Evolutionary conservation across 2,113 vertebrate genomes (phyloP).

Genomic region (Lasiurus borealis): DNA sequence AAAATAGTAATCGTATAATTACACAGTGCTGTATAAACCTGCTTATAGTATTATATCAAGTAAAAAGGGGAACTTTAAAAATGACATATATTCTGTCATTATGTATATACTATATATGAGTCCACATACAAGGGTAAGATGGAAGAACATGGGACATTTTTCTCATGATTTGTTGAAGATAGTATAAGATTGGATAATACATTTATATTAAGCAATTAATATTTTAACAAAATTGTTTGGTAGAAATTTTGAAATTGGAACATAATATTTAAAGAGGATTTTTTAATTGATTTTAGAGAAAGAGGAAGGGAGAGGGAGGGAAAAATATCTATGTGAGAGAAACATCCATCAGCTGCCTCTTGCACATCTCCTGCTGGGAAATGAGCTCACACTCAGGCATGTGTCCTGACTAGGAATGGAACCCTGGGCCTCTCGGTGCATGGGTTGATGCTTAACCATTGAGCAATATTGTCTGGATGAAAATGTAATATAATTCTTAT

Average conservation of each 20-base stretch:
- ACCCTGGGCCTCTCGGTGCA: no score
- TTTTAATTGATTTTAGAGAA: no score
- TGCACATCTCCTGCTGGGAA: no score
- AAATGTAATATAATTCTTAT: not conserved
- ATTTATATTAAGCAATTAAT: not conserved
- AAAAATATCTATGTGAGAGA: no score
- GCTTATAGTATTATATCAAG: not conserved
- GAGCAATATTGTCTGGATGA: no score
- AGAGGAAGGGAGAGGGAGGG: no score
- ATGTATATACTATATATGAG: not conserved
- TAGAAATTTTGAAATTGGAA: not conserved
- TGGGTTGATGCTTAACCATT: no score
- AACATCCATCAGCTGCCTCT: no score
- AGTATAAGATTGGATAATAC: not conserved
- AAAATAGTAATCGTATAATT: not conserved
- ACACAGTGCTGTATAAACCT: not conserved
- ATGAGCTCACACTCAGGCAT: no score
- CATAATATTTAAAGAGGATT: no score
- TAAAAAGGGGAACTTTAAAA: not conserved
- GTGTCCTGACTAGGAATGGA: no score
- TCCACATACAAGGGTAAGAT: not conserved
- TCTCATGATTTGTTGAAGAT: not conserved
- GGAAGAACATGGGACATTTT: not conserved
- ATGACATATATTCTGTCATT: not conserved
- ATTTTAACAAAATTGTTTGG: not conserved